A percentile compares a stretch with the other conserved stretches of the same genome.
These are phyloP conservation scores for Drosophila leonis DNA, from an alignment of 2,888 invertebrate genomes.

Conservation along the genomic window DNA sequence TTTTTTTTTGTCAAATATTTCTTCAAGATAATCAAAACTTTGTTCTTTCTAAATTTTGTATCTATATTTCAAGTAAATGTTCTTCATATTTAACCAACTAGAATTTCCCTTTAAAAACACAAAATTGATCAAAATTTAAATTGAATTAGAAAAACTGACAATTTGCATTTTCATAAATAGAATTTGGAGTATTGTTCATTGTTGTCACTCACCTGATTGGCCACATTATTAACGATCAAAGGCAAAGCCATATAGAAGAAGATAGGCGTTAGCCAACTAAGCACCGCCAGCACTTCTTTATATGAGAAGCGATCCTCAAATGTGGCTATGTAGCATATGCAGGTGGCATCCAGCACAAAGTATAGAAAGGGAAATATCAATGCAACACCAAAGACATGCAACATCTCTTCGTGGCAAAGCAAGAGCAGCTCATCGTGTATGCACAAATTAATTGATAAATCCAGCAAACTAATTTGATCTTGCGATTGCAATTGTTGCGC, in stretches of 20 bases:
- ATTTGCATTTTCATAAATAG: too few relatives aligned
- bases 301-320: constrained; percentile 31
- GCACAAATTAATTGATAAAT: constrained; percentile 4
- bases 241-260: constrained; percentile 36
- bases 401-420: constrained; percentile 31
- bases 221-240: constrained; percentile 31
- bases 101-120: too few relatives aligned
- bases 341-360: constrained; percentile 22
- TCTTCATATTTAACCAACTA: too few relatives aligned
- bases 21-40: too few relatives aligned
- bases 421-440: constrained; percentile 31
- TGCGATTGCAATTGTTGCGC: constrained; percentile 1
- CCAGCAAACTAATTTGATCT: neutral
- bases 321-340: constrained; percentile 26
- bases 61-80: too few relatives aligned
- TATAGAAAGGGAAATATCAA: constrained; percentile 27
- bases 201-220: constrained; percentile 38
- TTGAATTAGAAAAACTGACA: too few relatives aligned
- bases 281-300: neutral
- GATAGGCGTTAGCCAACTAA: constrained; percentile 31
- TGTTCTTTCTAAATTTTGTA: too few relatives aligned
- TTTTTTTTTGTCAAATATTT: too few relatives aligned
- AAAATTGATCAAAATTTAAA: too few relatives aligned
- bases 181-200: neutral
- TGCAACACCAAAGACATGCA: constrained; percentile 27